Evolutionary conservation across 2,113 vertebrate species (phyloP), one percentile per base, ranked within the genome.

Genomic region (Ivindomyrus marchei): DNA sequence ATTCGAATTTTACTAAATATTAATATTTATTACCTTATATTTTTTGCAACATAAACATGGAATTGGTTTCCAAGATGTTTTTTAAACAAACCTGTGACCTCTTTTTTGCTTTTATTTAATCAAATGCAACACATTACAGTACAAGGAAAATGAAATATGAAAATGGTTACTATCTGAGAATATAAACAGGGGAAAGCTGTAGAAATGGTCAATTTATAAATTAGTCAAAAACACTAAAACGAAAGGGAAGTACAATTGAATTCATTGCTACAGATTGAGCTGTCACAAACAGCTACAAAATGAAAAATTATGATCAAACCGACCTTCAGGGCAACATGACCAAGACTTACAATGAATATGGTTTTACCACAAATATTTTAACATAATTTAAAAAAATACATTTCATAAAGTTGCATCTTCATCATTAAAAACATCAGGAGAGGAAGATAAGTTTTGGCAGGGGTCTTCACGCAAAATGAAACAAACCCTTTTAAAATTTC

Each of bases 21-120:
- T 70, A 70, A 24, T 27, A 70, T 70, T 70, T 70, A 70, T 70
- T 70, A 70, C 62, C 62, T 4, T n/a, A 62, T 24, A 62, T 62
- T 62, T 70, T 66, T 13, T 3, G 27, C 62, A 84, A 84, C 39
- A 45, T 17, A 19, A 85, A 85, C 21, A 47, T 85, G 19, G 19
- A 45, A 24, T 31, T 50, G 45, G n/a, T 27, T 52, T 49, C 15
- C 46, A 52, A 36, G 2, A 87, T 15, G 52, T 27, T 50, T 27
- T 31, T 17, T 31, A 47, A 87, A 50, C 21, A 87, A 87, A 87
- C 4, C 49, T 31, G 8, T 49, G 45, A 85, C 50, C 15, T 19
- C 31, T 49, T 87, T 49, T 94, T 93, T 94, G 94, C 93, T 95
- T 96, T 96, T 95, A 95, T 95, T 95, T 92, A 95, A 94, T 95